Evolutionary conservation across 2,113 vertebrate genomes (phyloP), one percentile per base, ranked within the genome.

Genomic region (Taxidea taxus): DNA sequence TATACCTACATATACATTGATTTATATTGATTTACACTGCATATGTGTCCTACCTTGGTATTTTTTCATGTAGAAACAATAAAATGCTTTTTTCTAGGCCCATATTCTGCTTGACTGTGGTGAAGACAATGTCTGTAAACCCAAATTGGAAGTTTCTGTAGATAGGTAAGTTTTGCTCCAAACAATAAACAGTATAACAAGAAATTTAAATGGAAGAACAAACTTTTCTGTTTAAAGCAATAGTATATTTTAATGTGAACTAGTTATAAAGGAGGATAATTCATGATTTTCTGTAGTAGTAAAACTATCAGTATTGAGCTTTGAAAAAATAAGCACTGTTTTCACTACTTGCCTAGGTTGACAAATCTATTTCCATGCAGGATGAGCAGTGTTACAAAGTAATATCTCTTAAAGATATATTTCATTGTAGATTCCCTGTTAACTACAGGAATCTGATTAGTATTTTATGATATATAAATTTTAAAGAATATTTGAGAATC

Each of bases 51-150:
- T 44, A 5, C 66, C 20, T n/a, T 82, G n/a, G 8, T 66, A 80
- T 77, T 34, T 87, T 49, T 83, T 37, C 60, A 83, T 21, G 23
- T 83, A 75, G 29, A 62, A 88, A 97, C 66, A 86, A n/a, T 51
- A 23, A 42, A 31, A 49, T 70, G 83, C 96, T 97, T 95, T 95
- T 96, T 94, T 78, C 4, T 42, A 99, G 99, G 99, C 99, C 84
- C 99, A 99, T 95, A 99, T 99, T 98, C 98, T 99, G 11, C 97
- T 99, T 98, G 99, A 99, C 90, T 99, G 99, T 97, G 99, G 99
- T 7, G 99, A 99, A 0, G 99, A 99, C 96, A 99, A 99, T 97
- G 98, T 99, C 98, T 99, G 99, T 97, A 99, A 99, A 94, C 99
- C 99, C 31, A 99, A 99, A 97, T 98, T 99, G 97, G 99, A 97